Base-by-base conservation (phyloP, 1,140 invertebrate species). In the Eupeodes corollae region DNA sequence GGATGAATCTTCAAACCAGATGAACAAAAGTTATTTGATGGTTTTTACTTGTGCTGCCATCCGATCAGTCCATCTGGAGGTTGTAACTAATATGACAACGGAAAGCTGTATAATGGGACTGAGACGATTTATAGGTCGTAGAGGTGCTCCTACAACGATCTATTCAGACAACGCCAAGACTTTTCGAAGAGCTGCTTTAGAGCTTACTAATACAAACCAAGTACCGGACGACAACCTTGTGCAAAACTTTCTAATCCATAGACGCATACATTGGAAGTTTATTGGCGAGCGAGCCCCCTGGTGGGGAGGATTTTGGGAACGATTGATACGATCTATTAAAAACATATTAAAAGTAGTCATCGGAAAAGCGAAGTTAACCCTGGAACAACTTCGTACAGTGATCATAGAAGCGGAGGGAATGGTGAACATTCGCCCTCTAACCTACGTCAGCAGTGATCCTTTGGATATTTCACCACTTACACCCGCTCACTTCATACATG, bases 151-250 rank as follows among this genome's bases (percentile, higher is more conserved):
- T 5, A 37, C 35, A 2, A 54, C 54, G 1, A 59, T 74, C 8
- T 71, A 60, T 42, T 66, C 55, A 35, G 67, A 73, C 46, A 71
- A 73, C 46, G 70, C 60, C 1, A 64, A 53, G 16, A 15, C 39
- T 11, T 13, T 13, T 41, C 12, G 9, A 8, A 70, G 58, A 5
- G 42, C 50, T 13, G 33, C 19, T 33, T 50, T 44, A 9, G 39
- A 41, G 15, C 16, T 16, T 9, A 9, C 11, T n/a, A n/a, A 42
- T n/a, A n/a, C n/a, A n/a, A 42, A 13, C 3, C 6, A 21, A 12
- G n/a, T n/a, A n/a, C n/a, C n/a, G n/a, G n/a, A n/a, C n/a, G n/a
- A n/a, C n/a, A n/a, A n/a, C n/a, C 5, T 5, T 5, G 15, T n/a
- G 6, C 19, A 42, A 21, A 13, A n/a, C 11, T 16, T 43, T 10